Evolutionary conservation across 1,140 invertebrate species (phyloP).

Genomic region (Brachionus asplanchnoidis): DNA sequence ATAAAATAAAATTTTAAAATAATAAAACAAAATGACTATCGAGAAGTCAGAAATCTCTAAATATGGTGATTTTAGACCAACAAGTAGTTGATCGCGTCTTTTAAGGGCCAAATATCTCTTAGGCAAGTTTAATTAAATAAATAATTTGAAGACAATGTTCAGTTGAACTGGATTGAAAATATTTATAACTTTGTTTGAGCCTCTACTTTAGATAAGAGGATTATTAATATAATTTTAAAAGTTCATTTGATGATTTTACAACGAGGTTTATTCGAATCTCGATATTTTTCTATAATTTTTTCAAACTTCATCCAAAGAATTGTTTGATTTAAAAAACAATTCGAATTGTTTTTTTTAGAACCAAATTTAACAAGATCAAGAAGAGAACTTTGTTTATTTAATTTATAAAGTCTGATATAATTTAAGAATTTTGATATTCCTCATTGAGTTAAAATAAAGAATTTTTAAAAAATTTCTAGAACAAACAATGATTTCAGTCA

Average conservation of each 20-base stretch:
- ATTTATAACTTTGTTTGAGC: neutral
- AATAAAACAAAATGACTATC: neutral
- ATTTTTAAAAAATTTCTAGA: no score
- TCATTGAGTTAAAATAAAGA: no score
- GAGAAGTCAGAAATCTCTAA: neutral
- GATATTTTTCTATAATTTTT: neutral
- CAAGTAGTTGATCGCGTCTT: neutral
- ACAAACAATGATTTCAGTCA: no score
- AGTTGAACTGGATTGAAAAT: neutral
- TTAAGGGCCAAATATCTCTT: neutral
- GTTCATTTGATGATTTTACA: neutral
- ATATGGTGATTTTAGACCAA: neutral
- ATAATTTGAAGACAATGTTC: neutral
- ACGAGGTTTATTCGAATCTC: neutral
- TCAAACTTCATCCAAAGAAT: neutral
- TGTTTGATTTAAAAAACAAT: neutral
- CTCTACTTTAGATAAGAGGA: neutral
- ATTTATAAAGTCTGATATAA: no score
- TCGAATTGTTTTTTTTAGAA: neutral
- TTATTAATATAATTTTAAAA: neutral
- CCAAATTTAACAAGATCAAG: no score
- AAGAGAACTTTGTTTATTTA: no score
- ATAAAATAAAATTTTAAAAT: neutral
- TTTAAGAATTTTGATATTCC: no score
- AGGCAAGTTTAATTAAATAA: neutral